phyloP scores from a whole-genome alignment of 2,113 vertebrate species.

The Scolopax mira region DNA sequence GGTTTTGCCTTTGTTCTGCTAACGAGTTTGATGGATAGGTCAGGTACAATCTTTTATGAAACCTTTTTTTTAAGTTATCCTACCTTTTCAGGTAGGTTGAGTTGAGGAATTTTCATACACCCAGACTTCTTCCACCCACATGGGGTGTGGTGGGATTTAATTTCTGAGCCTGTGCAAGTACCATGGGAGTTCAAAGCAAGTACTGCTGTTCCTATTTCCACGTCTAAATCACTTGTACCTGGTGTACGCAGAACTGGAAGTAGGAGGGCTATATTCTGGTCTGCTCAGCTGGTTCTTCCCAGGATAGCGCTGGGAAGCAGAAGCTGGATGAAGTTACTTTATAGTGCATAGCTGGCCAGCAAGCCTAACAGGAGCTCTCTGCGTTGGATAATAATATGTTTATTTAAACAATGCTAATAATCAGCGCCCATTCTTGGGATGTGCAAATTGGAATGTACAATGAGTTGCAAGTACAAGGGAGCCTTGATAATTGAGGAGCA shows the following conservation, averaged over 20 bases:
- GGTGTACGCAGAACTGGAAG: background rate
- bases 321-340: background rate
- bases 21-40: background rate
- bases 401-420: background rate
- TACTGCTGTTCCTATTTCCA: constrained; percentile 10
- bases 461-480: background rate
- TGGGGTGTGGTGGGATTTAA: constrained; percentile 49
- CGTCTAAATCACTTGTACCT: background rate
- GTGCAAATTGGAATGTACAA: background rate
- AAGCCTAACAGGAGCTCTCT: background rate
- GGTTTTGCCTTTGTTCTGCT: background rate
- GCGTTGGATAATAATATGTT: background rate
- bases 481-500: background rate
- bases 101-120: constrained; percentile 32
- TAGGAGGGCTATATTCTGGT: background rate
- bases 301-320: background rate
- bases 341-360: background rate
- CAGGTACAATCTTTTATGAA: background rate
- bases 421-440: background rate
- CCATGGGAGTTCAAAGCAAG: constrained; percentile 35
- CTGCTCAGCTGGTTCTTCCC: constrained; percentile 3
- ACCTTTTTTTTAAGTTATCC: background rate
- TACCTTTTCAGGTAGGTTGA: constrained; percentile 44
- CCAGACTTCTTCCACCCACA: constrained; percentile 21
- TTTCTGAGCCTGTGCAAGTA: constrained; percentile 4